A percentile compares a stretch with the other conserved stretches of the same genome.
Conservation (phyloP, 2,797 vertebrate species). For the Cheirogaleus major region DNA sequence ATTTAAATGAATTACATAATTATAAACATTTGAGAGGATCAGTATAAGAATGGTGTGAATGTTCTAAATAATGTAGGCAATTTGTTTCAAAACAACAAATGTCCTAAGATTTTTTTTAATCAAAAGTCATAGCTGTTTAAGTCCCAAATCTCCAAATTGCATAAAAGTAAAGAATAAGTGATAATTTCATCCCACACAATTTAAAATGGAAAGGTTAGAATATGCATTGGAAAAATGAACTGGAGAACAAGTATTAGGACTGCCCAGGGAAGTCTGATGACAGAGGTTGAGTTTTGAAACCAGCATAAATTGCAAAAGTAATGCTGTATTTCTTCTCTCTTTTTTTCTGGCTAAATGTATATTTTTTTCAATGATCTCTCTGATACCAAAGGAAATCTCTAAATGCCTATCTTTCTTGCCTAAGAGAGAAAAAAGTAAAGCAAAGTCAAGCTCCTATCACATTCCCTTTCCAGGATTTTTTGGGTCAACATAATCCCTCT, state of each 20-base stretch:
- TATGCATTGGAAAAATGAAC: not conserved
- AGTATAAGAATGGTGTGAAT: not conserved
- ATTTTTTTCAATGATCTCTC: not conserved
- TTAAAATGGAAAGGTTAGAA: constrained; percentile 4
- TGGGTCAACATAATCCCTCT: not conserved
- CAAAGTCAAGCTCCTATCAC: not conserved
- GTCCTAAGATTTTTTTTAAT: not conserved
- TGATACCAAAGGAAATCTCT: not conserved
- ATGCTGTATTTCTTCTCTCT: not conserved
- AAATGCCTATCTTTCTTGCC: not conserved
- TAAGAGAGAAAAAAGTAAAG: not conserved
- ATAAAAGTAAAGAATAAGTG: constrained; percentile 23
- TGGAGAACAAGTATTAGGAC: not conserved
- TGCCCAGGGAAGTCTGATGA: not conserved
- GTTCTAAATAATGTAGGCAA: not conserved
- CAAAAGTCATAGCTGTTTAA: not conserved
- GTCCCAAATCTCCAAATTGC: not conserved
- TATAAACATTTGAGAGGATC: not conserved
- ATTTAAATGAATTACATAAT: not conserved
- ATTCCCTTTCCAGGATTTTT: not conserved
- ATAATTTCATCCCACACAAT: not conserved
- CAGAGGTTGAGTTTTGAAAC: not conserved
- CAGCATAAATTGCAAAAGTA: not conserved
- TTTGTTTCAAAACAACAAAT: constrained; percentile 23
- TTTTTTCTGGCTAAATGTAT: not conserved